Percentiles rank a stretch among this genome's conserved stretches.
Conservation (phyloP, 1,140 invertebrate genomes). For the Andrena cerasifolii region DNA sequence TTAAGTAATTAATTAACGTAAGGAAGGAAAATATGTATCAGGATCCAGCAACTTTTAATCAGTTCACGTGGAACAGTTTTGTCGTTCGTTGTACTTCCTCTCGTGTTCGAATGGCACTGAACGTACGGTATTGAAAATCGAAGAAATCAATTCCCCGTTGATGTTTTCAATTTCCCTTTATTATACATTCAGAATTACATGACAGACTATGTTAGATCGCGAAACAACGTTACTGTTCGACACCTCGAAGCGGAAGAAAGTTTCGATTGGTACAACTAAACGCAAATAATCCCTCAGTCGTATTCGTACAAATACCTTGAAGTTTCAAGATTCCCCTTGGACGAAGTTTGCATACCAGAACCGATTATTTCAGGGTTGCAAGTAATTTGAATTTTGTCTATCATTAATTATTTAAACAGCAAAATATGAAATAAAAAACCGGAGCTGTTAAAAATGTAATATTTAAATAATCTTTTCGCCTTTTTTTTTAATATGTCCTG, state of each 20-base stretch:
- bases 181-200: slow-evolving; percentile 47
- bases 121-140: not conserved
- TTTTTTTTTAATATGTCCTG: not conserved
- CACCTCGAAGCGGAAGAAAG: slow-evolving; percentile 23
- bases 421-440: not conserved
- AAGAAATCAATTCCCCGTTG: slow-evolving; percentile 7
- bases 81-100: not conserved
- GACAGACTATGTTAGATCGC: slow-evolving; percentile 31
- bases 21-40: slow-evolving; percentile 4
- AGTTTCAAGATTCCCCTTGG: not conserved
- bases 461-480: too few relatives aligned
- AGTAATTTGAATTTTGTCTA: not conserved
- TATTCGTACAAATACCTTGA: slow-evolving; percentile 1
- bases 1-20: too few relatives aligned
- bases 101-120: not conserved
- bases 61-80: not conserved
- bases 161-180: slow-evolving; percentile 35
- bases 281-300: not conserved
- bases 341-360: not conserved
- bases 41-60: not conserved
- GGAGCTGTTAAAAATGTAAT: not conserved
- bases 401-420: not conserved
- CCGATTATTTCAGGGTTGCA: not conserved
- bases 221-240: slow-evolving; percentile 22
- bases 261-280: slow-evolving; percentile 20